phyloP scores from a whole-genome alignment of 1,140 invertebrate genomes.

The Cepaea nemoralis region DNA sequence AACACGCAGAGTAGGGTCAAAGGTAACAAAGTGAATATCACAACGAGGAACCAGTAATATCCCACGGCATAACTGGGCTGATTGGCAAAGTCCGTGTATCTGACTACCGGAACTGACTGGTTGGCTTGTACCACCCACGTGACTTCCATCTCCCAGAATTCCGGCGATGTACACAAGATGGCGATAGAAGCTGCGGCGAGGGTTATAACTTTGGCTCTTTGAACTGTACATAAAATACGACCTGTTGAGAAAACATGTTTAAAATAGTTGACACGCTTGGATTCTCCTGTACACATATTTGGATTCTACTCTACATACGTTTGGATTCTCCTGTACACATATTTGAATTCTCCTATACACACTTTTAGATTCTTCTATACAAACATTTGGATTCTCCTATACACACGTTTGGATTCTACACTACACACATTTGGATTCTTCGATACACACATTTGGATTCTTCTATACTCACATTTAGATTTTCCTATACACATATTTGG shows the following conservation, averaged over 20 bases:
- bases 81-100: constrained; percentile 60
- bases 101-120: background rate
- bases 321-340: no score
- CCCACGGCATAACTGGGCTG: constrained; percentile 76
- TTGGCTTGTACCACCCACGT: constrained; percentile 1
- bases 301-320: no score
- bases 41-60: constrained; percentile 80
- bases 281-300: no score
- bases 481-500: no score
- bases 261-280: no score
- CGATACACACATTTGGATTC: no score
- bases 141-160: constrained; percentile 55
- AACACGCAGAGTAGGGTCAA: constrained; percentile 79
- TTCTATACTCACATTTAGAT: no score
- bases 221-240: constrained; percentile 77
- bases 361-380: no score
- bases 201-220: constrained; percentile 50
- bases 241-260: background rate
- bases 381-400: no score
- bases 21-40: constrained; percentile 80
- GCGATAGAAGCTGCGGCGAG: constrained; percentile 43
- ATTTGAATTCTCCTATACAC: no score
- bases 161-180: constrained; percentile 51
- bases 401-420: no score
- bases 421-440: no score